Base-by-base conservation (phyloP, 1,140 invertebrate species). In the Bombus cullumanus region DNA sequence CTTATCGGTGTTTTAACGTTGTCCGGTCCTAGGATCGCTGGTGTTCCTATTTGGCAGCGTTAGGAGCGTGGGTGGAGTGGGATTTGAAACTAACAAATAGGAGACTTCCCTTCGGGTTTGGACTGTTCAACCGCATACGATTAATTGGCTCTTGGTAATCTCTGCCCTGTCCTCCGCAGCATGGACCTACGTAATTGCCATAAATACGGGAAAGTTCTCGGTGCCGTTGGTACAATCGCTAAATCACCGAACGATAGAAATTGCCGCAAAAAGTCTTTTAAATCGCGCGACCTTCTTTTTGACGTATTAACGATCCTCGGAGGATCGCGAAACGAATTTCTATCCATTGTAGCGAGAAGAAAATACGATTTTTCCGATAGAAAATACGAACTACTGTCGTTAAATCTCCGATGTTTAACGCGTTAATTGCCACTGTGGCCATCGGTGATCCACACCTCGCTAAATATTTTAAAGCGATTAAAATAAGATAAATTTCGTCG, bases 111-210 rank as follows among this genome's bases (percentile, higher is more conserved):
- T 72, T 85, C n/a, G 57, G 68, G 66, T 88, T 77, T 43, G 31
- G 73, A 85, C 64, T 75, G 66, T 41, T 85, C 66, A 43, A 81
- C 59, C 72, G 47, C 74, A 28, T 28, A 41, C 79, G 41, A 88
- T 89, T 89, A 86, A 88, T 88, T 80, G 68, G 18, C 62, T 68
- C 47, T 37, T 71, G 68, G 37, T 78, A 57, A 37, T 83, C 81
- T 62, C 77, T 43, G 76, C 69, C 57, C 83, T 78, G 66, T 89
- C 73, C 31, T 85, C 15, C n/a, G 68, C 78, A 81, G 57, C 43
- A 13, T 28, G 9, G 22, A 43, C 47, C 22, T 47, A 22, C 34
- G 62, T 80, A 64, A 87, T 81, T 15, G 28, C 53, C 39, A 77
- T 87, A 85, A 85, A 88, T 85, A 81, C 41, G 47, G 78, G 69